Evolutionary conservation across 2,797 vertebrate species (phyloP).

Genomic region (Atherinosoma microstoma): DNA sequence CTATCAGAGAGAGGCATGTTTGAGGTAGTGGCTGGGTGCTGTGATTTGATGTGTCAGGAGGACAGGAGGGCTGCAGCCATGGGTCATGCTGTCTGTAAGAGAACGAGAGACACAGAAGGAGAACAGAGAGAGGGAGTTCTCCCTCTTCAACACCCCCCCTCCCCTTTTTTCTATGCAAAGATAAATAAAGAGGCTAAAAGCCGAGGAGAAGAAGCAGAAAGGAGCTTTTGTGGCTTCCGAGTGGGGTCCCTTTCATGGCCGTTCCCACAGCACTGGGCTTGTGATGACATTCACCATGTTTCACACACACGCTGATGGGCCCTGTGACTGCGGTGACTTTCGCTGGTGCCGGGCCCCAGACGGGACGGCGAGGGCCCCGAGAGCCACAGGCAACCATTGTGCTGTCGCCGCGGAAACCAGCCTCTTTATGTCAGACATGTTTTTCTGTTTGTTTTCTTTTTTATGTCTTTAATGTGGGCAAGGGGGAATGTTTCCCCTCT

Average conservation of each 20-base stretch:
- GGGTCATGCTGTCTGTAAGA: slow-evolving; percentile 50
- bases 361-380: slow-evolving; percentile 83
- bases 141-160: slow-evolving; percentile 77
- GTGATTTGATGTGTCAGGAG: slow-evolving; percentile 51
- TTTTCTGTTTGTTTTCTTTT: slow-evolving; percentile 91
- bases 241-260: slow-evolving; percentile 85
- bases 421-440: slow-evolving; percentile 91
- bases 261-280: slow-evolving; percentile 84
- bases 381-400: slow-evolving; percentile 89
- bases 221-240: slow-evolving; percentile 83
- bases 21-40: slow-evolving; percentile 38
- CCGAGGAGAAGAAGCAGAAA: slow-evolving; percentile 82
- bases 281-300: slow-evolving; percentile 80
- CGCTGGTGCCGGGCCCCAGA: slow-evolving; percentile 88
- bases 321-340: slow-evolving; percentile 87
- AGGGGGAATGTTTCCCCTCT: slow-evolving; percentile 83
- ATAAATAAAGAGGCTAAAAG: slow-evolving; percentile 86
- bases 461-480: slow-evolving; percentile 89
- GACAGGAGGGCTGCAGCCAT: slow-evolving; percentile 44
- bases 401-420: slow-evolving; percentile 90
- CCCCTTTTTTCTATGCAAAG: slow-evolving; percentile 74
- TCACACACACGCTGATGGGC: slow-evolving; percentile 74
- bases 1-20: slow-evolving; percentile 20
- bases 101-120: slow-evolving; percentile 40
- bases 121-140: slow-evolving; percentile 45